Conservation (phyloP, 2,113 vertebrate genomes). For the Leptosomus discolor region DNA sequence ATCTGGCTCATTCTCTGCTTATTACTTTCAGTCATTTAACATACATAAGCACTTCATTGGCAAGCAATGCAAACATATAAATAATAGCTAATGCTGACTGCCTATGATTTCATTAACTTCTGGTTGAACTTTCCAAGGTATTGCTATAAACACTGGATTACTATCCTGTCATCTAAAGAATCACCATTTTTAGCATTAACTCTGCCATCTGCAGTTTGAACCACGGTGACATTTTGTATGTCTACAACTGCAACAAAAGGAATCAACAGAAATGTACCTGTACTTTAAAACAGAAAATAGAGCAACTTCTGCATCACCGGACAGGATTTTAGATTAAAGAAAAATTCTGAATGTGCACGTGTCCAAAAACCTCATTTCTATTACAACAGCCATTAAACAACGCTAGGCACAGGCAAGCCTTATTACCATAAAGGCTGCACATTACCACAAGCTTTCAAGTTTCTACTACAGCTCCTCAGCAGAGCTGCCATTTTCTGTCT, state of each 20-base stretch:
- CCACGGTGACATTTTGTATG: not conserved
- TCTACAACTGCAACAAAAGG: not conserved
- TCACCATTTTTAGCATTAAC: not conserved
- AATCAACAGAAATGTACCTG: not conserved
- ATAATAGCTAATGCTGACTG: constrained; percentile 68
- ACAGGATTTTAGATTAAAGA: not conserved
- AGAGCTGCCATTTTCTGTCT: constrained; percentile 70
- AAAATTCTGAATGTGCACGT: not conserved
- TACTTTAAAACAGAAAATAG: not conserved
- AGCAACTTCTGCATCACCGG: not conserved
- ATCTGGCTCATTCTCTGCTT: constrained; percentile 43
- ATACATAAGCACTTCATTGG: constrained; percentile 64
- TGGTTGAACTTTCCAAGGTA: constrained; percentile 62
- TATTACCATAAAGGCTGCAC: constrained; percentile 44
- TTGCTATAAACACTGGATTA: constrained; percentile 51
- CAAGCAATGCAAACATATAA: constrained; percentile 65
- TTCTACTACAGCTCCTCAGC: constrained; percentile 36
- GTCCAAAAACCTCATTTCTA: not conserved
- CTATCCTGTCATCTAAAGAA: constrained; percentile 26
- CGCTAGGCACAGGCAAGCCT: not conserved
- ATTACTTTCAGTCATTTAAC: constrained; percentile 67
- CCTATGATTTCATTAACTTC: constrained; percentile 73
- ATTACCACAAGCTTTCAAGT: constrained; percentile 19
- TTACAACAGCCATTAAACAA: not conserved
- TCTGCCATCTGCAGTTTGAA: not conserved